Evolutionary conservation across 2,113 vertebrate species (phyloP).

Genomic region (Odontesthes bonariensis): DNA sequence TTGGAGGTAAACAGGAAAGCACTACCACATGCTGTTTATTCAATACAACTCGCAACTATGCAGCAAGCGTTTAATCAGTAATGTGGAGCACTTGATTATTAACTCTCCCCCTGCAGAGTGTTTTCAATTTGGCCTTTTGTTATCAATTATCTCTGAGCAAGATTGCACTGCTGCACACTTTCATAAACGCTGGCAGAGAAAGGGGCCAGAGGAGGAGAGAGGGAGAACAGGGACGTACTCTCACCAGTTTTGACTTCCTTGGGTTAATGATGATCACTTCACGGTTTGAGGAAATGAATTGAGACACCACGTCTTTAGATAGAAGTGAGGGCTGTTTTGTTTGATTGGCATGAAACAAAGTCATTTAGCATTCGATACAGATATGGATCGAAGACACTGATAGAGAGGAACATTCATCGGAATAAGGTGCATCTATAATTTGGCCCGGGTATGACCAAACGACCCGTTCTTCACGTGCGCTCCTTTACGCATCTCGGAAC

Average conservation of each 20-base stretch:
- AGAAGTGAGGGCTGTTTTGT: conserved; percentile 12
- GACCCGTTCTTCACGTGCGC: neutral
- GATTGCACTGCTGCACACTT: conserved; percentile 63
- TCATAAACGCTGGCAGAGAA: conserved; percentile 26
- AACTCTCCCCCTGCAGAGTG: conserved; percentile 63
- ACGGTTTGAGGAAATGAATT: conserved; percentile 34
- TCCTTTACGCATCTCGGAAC: neutral
- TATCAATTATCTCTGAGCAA: conserved; percentile 64
- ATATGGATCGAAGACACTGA: neutral
- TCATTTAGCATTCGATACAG: neutral
- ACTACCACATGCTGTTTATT: conserved; percentile 66
- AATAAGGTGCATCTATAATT: too few relatives aligned
- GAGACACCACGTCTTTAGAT: conserved; percentile 15
- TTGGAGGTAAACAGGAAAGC: conserved; percentile 64
- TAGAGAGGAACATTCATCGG: neutral
- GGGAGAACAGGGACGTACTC: conserved; percentile 31
- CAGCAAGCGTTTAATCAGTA: conserved; percentile 66
- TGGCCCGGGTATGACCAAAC: too few relatives aligned
- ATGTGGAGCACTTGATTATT: conserved; percentile 69
- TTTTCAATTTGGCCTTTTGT: conserved; percentile 75
- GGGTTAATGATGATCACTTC: conserved; percentile 33
- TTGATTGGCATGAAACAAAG: conserved; percentile 1
- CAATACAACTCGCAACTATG: conserved; percentile 57
- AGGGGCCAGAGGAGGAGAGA: conserved; percentile 18
- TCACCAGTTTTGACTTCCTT: conserved; percentile 15